Conservation (phyloP, 2,797 vertebrate species). For the Eulemur rubriventer region DNA sequence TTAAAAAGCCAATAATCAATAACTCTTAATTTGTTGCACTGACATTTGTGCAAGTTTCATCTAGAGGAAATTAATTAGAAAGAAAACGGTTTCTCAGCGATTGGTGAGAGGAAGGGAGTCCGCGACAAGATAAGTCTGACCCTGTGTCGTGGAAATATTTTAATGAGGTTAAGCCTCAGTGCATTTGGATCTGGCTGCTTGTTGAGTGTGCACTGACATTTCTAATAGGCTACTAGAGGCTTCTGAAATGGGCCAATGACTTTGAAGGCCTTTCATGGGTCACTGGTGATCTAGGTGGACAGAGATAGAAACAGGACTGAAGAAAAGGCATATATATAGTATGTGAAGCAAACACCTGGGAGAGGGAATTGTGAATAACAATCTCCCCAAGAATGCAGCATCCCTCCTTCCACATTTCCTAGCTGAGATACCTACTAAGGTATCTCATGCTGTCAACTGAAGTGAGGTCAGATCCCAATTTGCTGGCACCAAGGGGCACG, state of each 20-base stretch:
- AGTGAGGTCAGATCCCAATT: constrained; percentile 72
- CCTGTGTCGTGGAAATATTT: constrained; percentile 78
- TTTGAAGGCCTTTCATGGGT: constrained; percentile 59
- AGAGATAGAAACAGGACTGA: not conserved
- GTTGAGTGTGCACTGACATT: constrained; percentile 69
- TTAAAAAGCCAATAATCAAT: constrained; percentile 86
- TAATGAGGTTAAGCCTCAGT: constrained; percentile 77
- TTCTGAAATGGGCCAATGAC: constrained; percentile 50
- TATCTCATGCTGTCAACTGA: constrained; percentile 74
- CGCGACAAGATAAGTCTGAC: constrained; percentile 82
- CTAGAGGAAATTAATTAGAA: constrained; percentile 84
- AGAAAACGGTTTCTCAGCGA: constrained; percentile 77
- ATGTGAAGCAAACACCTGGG: constrained; percentile 43
- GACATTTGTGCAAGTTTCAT: constrained; percentile 86
- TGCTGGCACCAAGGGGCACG: constrained; percentile 58
- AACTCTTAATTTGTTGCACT: constrained; percentile 84
- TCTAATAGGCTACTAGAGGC: constrained; percentile 62
- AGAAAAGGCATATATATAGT: not conserved
- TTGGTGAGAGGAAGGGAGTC: constrained; percentile 59
- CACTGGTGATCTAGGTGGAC: constrained; percentile 22
- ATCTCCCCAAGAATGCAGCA: not conserved
- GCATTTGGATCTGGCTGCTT: constrained; percentile 45
- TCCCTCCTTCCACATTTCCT: not conserved
- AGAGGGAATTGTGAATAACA: constrained; percentile 14
- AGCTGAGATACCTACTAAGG: not conserved